Conservation (phyloP, 2,113 vertebrate genomes). For the Hymenochirus boettgeri region DNA sequence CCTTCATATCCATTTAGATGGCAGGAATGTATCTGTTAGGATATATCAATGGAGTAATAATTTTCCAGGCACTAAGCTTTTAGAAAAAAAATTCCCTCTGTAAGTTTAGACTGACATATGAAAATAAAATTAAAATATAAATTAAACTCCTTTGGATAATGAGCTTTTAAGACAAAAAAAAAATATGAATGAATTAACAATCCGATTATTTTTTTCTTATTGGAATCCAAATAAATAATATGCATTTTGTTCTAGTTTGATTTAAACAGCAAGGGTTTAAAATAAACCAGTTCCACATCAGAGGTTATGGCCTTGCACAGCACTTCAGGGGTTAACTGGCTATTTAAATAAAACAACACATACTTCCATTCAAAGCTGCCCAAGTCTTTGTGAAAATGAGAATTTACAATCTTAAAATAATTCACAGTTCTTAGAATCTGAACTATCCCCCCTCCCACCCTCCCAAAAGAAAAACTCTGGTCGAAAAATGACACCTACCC, state of each 20-base stretch:
- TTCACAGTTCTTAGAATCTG: constrained; percentile 39
- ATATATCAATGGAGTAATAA: background rate
- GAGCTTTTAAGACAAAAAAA: constrained; percentile 5
- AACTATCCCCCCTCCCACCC: constrained; percentile 28
- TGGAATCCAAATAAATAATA: constrained; percentile 32
- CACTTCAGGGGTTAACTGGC: constrained; percentile 26
- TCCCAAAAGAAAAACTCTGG: constrained; percentile 20
- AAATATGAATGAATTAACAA: background rate
- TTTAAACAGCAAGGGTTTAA: constrained; percentile 11
- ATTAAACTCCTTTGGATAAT: constrained; percentile 18
- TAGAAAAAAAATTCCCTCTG: constrained; percentile 2
- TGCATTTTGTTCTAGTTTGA: constrained; percentile 8
- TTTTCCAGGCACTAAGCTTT: background rate
- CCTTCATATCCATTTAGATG: background rate
- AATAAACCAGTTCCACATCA: constrained; percentile 4
- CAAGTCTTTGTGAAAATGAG: constrained; percentile 36
- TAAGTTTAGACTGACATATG: background rate
- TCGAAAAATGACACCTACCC: constrained; percentile 33
- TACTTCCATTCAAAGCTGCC: constrained; percentile 56
- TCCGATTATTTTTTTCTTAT: background rate
- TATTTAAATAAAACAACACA: constrained; percentile 35
- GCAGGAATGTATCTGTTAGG: constrained; percentile 5
- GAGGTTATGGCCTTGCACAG: constrained; percentile 15
- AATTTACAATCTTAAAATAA: constrained; percentile 42
- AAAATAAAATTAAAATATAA: constrained; percentile 7